phyloP scores from a whole-genome alignment of 2,888 invertebrate species.

The Drosophila diplacantha region DNA sequence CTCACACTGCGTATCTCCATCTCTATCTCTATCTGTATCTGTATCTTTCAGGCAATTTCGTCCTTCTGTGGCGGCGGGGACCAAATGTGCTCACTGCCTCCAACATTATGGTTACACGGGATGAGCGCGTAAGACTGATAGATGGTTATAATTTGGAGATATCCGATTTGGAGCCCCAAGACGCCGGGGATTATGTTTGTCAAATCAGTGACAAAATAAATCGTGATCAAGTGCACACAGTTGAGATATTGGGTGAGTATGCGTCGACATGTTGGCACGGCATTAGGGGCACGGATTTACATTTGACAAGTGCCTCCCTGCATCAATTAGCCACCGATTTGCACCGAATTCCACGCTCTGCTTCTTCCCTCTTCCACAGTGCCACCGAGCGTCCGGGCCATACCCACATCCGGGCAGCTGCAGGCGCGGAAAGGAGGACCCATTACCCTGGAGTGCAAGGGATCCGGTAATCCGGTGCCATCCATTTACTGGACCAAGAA shows the following conservation, averaged over 20 bases:
- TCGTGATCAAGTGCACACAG: constrained; percentile 85
- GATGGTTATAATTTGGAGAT: constrained; percentile 86
- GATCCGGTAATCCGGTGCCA: constrained; percentile 85
- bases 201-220: constrained; percentile 85
- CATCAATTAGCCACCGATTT: constrained; percentile 39
- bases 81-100: constrained; percentile 86
- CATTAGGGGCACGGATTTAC: constrained; percentile 28
- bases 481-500: constrained; percentile 82
- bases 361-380: constrained; percentile 75
- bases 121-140: constrained; percentile 83
- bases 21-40: constrained; percentile 7
- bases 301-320: constrained; percentile 29
- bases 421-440: constrained; percentile 84
- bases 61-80: constrained; percentile 84
- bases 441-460: constrained; percentile 84
- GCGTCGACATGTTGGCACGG: constrained; percentile 39
- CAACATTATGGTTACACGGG: constrained; percentile 84
- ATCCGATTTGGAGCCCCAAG: constrained; percentile 84
- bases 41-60: constrained; percentile 80
- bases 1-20: constrained; percentile 2
- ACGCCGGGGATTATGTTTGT: constrained; percentile 84
- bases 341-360: neutral
- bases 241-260: constrained; percentile 81
- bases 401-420: constrained; percentile 82
- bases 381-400: constrained; percentile 83